phyloP scores from a whole-genome alignment of 2,888 invertebrate genomes.

The Aphidius colemani region DNA sequence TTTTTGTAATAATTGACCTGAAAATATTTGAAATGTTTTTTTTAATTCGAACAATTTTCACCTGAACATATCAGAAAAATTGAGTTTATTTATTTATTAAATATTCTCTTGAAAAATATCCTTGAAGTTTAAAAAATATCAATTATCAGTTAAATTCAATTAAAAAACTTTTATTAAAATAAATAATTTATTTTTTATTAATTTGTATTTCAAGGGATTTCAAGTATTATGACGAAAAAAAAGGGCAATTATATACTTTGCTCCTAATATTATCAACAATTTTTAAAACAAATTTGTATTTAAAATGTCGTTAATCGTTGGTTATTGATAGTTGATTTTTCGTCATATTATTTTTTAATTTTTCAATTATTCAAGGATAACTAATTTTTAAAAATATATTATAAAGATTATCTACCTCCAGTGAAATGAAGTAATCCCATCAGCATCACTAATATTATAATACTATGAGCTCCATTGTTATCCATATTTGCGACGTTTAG shows the following conservation, averaged over 20 bases:
- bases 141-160: neutral
- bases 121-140: neutral
- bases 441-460: neutral
- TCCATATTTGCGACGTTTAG: constrained; percentile 20
- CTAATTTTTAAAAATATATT: neutral
- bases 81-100: too few relatives aligned
- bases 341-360: too few relatives aligned
- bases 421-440: constrained; percentile 3
- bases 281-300: too few relatives aligned
- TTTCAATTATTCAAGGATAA: too few relatives aligned
- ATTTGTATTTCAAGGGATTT: too few relatives aligned
- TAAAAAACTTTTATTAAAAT: neutral
- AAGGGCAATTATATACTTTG: too few relatives aligned
- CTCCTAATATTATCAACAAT: too few relatives aligned
- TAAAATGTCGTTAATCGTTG: too few relatives aligned
- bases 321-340: too few relatives aligned
- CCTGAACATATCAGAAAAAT: neutral
- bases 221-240: too few relatives aligned
- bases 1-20: constrained; percentile 62
- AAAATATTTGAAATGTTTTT: neutral
- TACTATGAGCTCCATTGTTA: neutral
- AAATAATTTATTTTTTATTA: neutral
- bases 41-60: neutral
- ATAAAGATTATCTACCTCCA: neutral
- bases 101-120: too few relatives aligned